Base-by-base conservation (phyloP, 1,140 invertebrate genomes). In the Drosophila rhopaloa region DNA sequence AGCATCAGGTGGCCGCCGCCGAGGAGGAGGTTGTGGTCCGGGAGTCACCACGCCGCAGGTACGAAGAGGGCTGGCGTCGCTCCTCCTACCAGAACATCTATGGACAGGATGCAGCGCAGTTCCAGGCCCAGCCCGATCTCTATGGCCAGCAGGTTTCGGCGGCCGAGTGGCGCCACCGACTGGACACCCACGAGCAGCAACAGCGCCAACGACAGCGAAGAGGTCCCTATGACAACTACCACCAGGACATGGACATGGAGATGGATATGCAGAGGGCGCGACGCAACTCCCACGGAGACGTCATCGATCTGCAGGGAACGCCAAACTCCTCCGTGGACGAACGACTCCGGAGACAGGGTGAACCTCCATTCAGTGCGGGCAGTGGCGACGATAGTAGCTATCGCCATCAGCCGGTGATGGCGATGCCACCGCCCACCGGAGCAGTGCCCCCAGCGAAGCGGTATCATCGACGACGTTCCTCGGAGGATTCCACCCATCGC, bases 61-160 rank as follows among this genome's bases (percentile, higher is more conserved):
- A 96, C 77, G 94, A 95, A 41, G 95, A 95, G 32, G 94, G 95
- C 0, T 97, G 96, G 96, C 94, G 95, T 63, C 94, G 95, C 57
- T 95, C 95, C 1, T 92, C 91, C 38, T 91, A 92, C 50, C 90
- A 91, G 56, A 92, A 92, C 53, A 84, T 92, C 5, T 81, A 79
- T 55, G 80, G 71, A 0, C 72, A 50, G 8, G 75, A 66, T 4
- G 53, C 40, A 0, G 72, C 66, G 0, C 90, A 91, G 60, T 92
- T 92, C 47, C 85, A 88, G 53, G 58, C 91, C 2, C 79, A 91
- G 29, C 78, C 86, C 11, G 86, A 89, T 61, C 83, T 91, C 65
- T 91, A 91, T 43, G 90, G 91, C 44, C 83, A 89, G 44, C 90
- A 91, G 57, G 90, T 91, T 35, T 89, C 90, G 7, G 90, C 90